Conservation (phyloP, 2,797 vertebrate genomes). For the Galaxias olidus region DNA sequence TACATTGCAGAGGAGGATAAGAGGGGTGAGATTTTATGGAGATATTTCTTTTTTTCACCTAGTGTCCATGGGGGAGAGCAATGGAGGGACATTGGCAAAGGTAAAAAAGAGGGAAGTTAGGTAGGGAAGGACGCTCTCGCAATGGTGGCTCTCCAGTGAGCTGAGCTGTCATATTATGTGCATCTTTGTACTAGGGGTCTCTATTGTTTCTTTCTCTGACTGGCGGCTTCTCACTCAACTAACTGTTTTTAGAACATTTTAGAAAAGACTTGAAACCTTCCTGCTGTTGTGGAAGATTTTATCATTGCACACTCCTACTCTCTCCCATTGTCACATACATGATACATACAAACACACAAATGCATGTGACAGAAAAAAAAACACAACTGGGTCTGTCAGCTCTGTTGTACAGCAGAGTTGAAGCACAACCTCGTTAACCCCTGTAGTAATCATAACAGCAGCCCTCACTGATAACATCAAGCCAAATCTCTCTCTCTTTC, state of each 20-base stretch:
- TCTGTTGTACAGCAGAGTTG: slow-evolving; percentile 49
- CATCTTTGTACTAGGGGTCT: too few species aligned
- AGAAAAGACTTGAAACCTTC: slow-evolving; percentile 57
- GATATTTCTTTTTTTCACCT: too few species aligned
- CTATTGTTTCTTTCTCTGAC: too few species aligned
- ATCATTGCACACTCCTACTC: slow-evolving; percentile 42
- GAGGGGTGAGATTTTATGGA: too few species aligned
- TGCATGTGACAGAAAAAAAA: slow-evolving; percentile 10
- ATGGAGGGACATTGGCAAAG: too few species aligned
- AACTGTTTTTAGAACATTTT: slow-evolving; percentile 46
- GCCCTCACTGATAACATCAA: slow-evolving; percentile 61
- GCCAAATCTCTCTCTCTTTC: slow-evolving; percentile 42
- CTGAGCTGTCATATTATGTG: too few species aligned
- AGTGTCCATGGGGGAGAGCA: too few species aligned
- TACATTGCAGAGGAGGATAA: too few species aligned
- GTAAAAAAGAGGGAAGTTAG: too few species aligned
- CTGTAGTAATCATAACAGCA: slow-evolving; percentile 51
- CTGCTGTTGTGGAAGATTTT: slow-evolving; percentile 54
- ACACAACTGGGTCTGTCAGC: slow-evolving; percentile 40
- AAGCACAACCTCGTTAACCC: slow-evolving; percentile 53
- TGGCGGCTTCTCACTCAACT: slow-evolving; percentile 21
- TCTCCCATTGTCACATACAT: slow-evolving; percentile 3
- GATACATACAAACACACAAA: slow-evolving; percentile 10
- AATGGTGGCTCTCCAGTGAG: too few species aligned
- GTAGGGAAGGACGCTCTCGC: too few species aligned